Base-by-base conservation (phyloP, 2,888 invertebrate species). In the Microctonus hyperodae region DNA sequence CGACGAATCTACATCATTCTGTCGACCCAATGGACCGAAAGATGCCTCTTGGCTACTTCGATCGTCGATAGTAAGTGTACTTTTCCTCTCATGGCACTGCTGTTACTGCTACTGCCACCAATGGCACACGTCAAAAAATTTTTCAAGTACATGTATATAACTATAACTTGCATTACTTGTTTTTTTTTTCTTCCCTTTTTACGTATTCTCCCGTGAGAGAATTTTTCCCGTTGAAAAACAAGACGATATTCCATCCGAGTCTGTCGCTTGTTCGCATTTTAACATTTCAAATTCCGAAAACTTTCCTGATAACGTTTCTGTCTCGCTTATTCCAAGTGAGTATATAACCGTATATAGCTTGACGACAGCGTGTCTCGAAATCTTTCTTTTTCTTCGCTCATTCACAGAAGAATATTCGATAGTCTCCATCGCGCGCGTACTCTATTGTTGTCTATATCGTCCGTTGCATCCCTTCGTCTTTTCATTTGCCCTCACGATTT, bases 21-120 rank as follows among this genome's bases (percentile, higher is more conserved):
- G 78, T 79, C 81, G 74, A 74, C 69, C 75, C 81, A 81, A 81
- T 82, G 81, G 80, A 79, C 80, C 78, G 81, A 79, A 79, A 81
- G 80, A 79, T 78, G 76, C 75, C 35, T 51, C 25, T 28, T 25
- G 57, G 61, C 59, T 57, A 66, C 61, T 66, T 66, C 44, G 44
- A 20, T 44, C 44, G 44, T 44, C 44, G 66, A 53, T 61, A 50
- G 44, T 44, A 48, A 48, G 37, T 55, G 40, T 61, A 56, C 44
- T 48, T 35, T 50, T 66, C 35, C 56, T 56, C 31, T 33, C 28
- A 16, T n/a, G 10, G 53, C 25, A 33, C 22, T 28, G 7, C 28
- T 28, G 16, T 37, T 51, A 37, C 65, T 59, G 59, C 53, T 55
- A 16, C 20, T 31, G 53, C 51, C 33, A 50, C 23, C 50, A 50